Conservation (phyloP, 2,113 vertebrate species). For the Spilogale gracilis region DNA sequence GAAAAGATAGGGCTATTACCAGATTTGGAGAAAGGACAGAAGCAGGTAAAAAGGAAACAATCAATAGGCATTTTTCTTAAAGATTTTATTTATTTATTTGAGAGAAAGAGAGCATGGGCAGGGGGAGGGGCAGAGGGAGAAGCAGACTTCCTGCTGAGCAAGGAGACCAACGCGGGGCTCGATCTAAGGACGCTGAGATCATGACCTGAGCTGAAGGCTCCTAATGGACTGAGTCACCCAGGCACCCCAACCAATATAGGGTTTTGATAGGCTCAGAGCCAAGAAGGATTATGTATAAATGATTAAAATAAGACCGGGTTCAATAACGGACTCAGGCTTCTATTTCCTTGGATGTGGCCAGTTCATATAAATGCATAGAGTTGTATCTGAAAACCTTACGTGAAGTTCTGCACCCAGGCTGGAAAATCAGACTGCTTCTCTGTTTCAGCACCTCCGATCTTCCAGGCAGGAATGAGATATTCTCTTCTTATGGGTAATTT, state of each 20-base stretch:
- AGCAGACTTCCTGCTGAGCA: background rate
- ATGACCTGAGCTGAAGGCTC: background rate
- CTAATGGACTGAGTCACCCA: background rate
- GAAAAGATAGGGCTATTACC: background rate
- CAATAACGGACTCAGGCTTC: background rate
- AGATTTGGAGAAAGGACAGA: background rate
- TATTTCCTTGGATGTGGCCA: background rate
- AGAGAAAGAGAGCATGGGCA: background rate
- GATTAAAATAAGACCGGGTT: background rate
- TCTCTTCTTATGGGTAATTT: background rate
- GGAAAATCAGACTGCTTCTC: background rate
- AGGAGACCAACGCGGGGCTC: background rate
- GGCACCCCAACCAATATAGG: background rate
- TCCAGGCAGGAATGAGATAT: background rate
- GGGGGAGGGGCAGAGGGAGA: background rate
- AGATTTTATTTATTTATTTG: no score
- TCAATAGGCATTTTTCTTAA: no score
- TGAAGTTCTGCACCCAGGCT: background rate
- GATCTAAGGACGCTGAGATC: background rate
- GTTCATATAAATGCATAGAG: background rate
- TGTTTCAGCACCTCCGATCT: background rate
- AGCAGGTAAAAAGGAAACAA: background rate
- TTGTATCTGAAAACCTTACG: background rate
- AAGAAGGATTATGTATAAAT: background rate
- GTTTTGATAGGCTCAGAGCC: background rate